A percentile compares a stretch with the other conserved stretches of the same genome.
Conservation (phyloP, 2,797 vertebrate genomes). For the Numenius phaeopus region DNA sequence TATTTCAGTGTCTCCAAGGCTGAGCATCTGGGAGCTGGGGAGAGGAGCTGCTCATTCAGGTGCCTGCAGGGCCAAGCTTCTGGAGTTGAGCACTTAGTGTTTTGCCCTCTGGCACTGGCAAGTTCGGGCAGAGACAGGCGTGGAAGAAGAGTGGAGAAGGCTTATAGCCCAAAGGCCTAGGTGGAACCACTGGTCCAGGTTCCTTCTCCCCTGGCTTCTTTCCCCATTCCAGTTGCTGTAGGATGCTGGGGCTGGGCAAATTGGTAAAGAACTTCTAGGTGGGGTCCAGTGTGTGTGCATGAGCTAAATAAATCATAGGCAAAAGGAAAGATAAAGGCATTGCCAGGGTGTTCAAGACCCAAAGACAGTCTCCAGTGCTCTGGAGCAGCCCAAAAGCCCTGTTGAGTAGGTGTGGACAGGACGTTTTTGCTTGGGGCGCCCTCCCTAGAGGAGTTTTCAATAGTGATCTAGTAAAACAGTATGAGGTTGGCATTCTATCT, state of each 20-base stretch:
- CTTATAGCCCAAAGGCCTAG: neutral
- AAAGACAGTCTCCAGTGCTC: neutral
- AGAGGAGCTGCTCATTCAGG: neutral
- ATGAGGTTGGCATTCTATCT: neutral
- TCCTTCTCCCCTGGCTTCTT: neutral
- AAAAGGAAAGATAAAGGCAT: neutral
- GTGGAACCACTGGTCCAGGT: neutral
- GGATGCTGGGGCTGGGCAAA: neutral
- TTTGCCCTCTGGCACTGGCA: neutral
- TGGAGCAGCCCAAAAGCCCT: neutral
- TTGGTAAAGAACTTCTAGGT: neutral
- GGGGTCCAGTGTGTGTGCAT: neutral
- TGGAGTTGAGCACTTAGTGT: neutral
- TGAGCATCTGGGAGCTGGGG: neutral
- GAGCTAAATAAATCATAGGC: neutral
- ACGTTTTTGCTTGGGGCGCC: neutral
- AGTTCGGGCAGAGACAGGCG: neutral
- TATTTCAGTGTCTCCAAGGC: neutral
- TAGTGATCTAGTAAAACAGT: neutral
- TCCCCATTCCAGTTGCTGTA: neutral
- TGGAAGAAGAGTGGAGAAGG: neutral
- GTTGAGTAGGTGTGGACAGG: neutral
- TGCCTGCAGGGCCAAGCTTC: neutral
- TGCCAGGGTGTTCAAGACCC: neutral
- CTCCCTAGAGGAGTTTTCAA: neutral